These are phyloP conservation scores for Pterocles gutturalis DNA, from an alignment of 2,113 vertebrate species.

Conservation along the genomic window DNA sequence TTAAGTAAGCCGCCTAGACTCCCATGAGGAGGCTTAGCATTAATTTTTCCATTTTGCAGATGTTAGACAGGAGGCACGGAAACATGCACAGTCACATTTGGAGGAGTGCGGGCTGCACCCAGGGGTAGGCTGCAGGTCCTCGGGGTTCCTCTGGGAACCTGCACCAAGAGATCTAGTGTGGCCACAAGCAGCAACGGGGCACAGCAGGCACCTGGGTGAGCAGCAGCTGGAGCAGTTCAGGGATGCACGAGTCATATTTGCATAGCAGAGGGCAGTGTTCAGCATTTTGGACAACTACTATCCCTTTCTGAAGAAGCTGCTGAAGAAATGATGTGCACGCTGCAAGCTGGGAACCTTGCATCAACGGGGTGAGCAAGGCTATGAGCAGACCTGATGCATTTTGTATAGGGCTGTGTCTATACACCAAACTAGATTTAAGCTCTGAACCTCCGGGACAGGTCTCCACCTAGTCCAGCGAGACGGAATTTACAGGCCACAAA, in stretches of 20 bases:
- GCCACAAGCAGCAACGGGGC: not conserved
- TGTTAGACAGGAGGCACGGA: not conserved
- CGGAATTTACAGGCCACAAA: not conserved
- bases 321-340: not conserved
- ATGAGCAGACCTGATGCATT: not conserved
- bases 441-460: not conserved
- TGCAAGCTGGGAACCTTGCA: not conserved
- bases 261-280: conserved; percentile 42
- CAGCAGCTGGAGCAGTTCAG: not conserved
- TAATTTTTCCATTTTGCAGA: not conserved
- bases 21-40: not conserved
- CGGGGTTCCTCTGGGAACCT: not conserved
- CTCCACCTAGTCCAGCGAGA: not conserved
- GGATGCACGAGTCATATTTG: not conserved
- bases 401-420: not conserved
- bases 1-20: not conserved
- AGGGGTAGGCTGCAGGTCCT: not conserved
- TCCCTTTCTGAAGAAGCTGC: not conserved
- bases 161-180: not conserved
- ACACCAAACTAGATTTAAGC: not conserved
- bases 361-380: not conserved
- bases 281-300: not conserved
- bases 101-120: rapidly evolving
- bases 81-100: not conserved
- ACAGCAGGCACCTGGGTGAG: not conserved